These are phyloP conservation scores for Denticeps clupeoides DNA, from an alignment of 2,797 vertebrate species.

Conservation along the genomic window DNA sequence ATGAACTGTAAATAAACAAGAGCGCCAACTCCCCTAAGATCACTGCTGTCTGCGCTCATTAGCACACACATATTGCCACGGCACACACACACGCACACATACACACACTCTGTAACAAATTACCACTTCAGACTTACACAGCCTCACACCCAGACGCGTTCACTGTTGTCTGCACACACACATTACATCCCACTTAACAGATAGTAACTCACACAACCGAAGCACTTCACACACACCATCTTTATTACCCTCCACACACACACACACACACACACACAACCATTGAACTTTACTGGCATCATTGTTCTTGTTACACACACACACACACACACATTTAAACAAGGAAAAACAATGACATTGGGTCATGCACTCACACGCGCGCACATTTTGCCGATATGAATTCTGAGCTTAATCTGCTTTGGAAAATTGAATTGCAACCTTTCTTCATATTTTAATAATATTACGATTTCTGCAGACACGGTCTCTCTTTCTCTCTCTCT, in stretches of 20 bases:
- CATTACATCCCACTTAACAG: conserved; percentile 1
- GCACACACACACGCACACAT: not conserved
- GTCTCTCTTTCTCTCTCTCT: no score
- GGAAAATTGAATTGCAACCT: no score
- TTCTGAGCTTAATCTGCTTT: no score
- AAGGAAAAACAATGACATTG: not conserved
- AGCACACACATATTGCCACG: not conserved
- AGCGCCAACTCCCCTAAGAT: conserved; percentile 22
- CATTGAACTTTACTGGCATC: not conserved
- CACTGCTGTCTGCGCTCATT: not conserved
- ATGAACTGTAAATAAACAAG: conserved; percentile 47
- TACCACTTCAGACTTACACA: not conserved
- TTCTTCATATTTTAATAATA: no score
- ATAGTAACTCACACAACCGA: not conserved
- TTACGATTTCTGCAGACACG: no score
- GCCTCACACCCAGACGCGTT: not conserved
- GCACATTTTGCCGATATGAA: conserved; percentile 1
- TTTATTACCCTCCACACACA: not conserved
- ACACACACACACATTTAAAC: not conserved
- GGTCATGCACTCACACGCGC: not conserved
- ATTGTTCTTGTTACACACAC: not conserved
- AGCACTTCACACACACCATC: not conserved
- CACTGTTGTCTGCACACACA: not conserved
- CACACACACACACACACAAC: not conserved
- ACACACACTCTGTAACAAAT: no score